These are phyloP conservation scores for Hipposideros armiger DNA, from an alignment of 2,113 vertebrate species.

Conservation along the genomic window DNA sequence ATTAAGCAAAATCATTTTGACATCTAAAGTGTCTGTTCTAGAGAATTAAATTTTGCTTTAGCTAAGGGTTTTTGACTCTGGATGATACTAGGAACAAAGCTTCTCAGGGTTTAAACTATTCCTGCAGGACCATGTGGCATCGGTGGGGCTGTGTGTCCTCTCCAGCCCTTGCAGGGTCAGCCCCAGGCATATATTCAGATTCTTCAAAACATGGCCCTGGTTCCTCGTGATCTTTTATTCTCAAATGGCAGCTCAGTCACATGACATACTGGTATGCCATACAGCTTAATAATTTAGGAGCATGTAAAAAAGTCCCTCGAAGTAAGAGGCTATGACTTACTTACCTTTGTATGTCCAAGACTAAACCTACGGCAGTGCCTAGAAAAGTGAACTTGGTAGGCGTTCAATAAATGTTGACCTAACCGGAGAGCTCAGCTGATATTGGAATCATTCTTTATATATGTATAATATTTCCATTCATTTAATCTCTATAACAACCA, in stretches of 20 bases:
- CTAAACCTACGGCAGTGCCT: neutral
- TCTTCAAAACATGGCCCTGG: constrained; percentile 51
- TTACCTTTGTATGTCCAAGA: neutral
- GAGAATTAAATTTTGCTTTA: constrained; percentile 73
- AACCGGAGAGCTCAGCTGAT: neutral
- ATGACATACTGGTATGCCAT: neutral
- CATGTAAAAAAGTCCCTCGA: neutral
- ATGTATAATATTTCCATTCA: neutral
- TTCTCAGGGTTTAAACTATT: constrained; percentile 64
- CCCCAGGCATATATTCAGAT: neutral
- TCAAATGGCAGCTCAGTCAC: constrained; percentile 51
- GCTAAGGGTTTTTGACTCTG: constrained; percentile 61
- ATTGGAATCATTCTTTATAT: neutral
- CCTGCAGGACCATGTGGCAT: constrained; percentile 72
- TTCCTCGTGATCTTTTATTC: neutral
- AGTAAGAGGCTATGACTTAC: neutral
- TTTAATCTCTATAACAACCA: neutral
- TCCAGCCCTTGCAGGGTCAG: neutral
- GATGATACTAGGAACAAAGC: constrained; percentile 10
- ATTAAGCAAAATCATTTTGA: constrained; percentile 74
- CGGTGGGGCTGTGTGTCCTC: constrained; percentile 47
- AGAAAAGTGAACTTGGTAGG: neutral
- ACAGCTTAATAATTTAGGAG: constrained; percentile 49
- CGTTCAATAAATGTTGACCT: neutral
- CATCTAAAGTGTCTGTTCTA: constrained; percentile 61